A percentile compares a stretch with the other conserved stretches of the same genome.
Evolutionary conservation across 2,888 invertebrate species (phyloP).

Genomic region (Penaeus monodon): DNA sequence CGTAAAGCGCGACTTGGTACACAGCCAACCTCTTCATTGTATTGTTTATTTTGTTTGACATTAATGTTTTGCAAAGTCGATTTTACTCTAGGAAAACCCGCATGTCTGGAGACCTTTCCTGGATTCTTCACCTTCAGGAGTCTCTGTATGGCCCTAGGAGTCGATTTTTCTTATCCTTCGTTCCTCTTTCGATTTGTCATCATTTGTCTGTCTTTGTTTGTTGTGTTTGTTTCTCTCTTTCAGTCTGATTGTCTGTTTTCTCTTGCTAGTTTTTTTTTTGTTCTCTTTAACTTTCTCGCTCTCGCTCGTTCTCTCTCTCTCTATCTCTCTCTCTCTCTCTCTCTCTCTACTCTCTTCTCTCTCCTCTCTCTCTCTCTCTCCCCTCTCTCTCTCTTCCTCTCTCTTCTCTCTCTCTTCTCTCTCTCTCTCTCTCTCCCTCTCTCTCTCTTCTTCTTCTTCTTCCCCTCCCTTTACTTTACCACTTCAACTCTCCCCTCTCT

Average conservation of each 20-base stretch:
- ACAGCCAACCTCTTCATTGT: no score
- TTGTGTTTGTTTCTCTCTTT: no score
- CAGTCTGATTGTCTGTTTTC: no score
- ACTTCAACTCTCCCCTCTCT: neutral
- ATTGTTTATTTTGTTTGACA: no score
- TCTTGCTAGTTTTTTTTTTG: neutral
- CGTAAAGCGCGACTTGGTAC: no score
- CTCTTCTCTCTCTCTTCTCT: neutral
- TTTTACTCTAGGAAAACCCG: no score
- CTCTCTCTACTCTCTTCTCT: neutral
- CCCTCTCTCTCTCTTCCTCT: neutral
- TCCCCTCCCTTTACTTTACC: neutral
- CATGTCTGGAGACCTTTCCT: neutral
- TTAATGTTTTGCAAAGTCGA: no score
- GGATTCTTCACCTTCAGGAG: neutral
- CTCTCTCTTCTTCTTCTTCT: neutral
- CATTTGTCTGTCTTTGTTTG: no score
- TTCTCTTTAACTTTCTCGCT: neutral
- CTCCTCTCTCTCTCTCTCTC: neutral
- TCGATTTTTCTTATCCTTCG: neutral
- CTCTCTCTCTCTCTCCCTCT: neutral
- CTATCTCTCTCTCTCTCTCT: neutral
- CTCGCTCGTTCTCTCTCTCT: neutral
- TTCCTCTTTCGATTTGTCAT: neutral
- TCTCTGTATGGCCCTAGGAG: neutral